Evolutionary conservation across 2,888 invertebrate species (phyloP), one percentile per base, ranked within the genome.

Genomic region (Corbicula japonica): DNA sequence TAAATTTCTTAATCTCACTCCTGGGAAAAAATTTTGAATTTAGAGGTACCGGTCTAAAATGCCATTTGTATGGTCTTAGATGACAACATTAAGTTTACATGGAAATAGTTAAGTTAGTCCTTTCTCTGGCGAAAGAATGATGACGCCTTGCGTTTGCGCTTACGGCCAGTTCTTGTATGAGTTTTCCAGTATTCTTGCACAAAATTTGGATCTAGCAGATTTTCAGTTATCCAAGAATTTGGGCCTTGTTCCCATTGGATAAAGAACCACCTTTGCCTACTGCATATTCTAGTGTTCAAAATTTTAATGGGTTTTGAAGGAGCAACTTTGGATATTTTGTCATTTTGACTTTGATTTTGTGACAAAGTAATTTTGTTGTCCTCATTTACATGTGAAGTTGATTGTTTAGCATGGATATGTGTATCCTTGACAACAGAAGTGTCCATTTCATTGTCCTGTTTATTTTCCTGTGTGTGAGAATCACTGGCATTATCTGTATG

Each of bases 1-100:
- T n/a, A n/a, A n/a, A n/a, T n/a, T n/a, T n/a, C n/a, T n/a, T n/a
- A n/a, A n/a, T 38, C 2, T 21, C 38, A 60, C 23, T n/a, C n/a
- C n/a, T n/a, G n/a, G n/a, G n/a, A n/a, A n/a, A n/a, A n/a, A n/a
- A n/a, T 63, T 63, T 63, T 30, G 34, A 63, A 48, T 63, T 63
- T 48, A 48, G 48, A 48, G 15, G n/a, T 30, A 32, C n/a, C 46
- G 15, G 2, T 30, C 63, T 23, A 63, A 63, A 46, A 32, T 46
- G 48, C 63, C 63, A n/a, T n/a, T n/a, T n/a, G n/a, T n/a, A n/a
- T n/a, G n/a, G n/a, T n/a, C n/a, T n/a, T 46, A 63, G 48, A 46
- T 63, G 46, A 34, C 48, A 46, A 63, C 23, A 30, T 48, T 26
- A 46, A 48, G 48, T 21, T 26, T 63, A 30, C 48, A 15, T n/a